A percentile compares a stretch with the other conserved stretches of the same genome.
These are phyloP conservation scores for Ochotona princeps DNA, from an alignment of 2,113 vertebrate species.

Conservation along the genomic window DNA sequence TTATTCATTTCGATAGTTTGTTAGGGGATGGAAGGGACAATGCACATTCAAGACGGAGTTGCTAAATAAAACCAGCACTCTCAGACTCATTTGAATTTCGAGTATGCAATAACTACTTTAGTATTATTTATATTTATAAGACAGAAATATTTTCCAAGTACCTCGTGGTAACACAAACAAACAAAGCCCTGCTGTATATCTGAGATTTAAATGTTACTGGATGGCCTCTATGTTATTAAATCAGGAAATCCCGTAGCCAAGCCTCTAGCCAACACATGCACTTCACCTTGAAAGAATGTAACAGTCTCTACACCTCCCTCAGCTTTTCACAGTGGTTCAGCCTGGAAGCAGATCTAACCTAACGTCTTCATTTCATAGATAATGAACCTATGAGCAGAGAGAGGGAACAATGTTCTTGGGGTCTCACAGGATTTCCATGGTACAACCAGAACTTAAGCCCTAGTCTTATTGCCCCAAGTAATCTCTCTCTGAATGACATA, in stretches of 20 bases:
- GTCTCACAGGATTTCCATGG: background rate
- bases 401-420: constrained; percentile 27
- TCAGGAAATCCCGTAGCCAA: background rate
- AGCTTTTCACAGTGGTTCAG: background rate
- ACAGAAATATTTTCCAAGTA: background rate
- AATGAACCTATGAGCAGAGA: constrained; percentile 40
- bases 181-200: background rate
- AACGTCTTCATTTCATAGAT: constrained; percentile 40
- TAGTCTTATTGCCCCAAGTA: background rate
- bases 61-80: background rate
- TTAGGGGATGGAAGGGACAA: background rate
- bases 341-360: background rate
- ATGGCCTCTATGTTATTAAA: background rate
- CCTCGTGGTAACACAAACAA: background rate
- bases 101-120: background rate
- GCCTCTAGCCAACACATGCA: background rate
- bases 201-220: background rate
- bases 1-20: background rate
- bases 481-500: background rate
- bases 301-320: background rate
- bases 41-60: background rate
- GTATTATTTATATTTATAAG: background rate
- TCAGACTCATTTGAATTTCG: constrained; percentile 15
- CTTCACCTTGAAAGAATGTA: background rate
- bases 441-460: background rate